Percentiles rank a stretch among this genome's conserved stretches.
Evolutionary conservation across 1,140 invertebrate genomes (phyloP).

Genomic region (Drosophila melanogaster): Release_6_plus_ISO1_MT NT_033779.5:14968501-14969000

Average conservation of each 20-base stretch:
- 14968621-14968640: not conserved
- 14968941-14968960: conserved; percentile 65
- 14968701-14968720: conserved; percentile 1
- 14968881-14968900: conserved; percentile 58
- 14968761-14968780: conserved; percentile 11
- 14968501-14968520: not conserved
- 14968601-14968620: conserved; percentile 12
- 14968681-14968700: conserved; percentile 8
- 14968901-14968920: conserved; percentile 79
- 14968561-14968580: conserved; percentile 15
- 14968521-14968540: not conserved
- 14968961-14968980: conserved; percentile 74
- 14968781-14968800: conserved; percentile 11
- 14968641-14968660: conserved; percentile 13
- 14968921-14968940: conserved; percentile 78
- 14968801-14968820: conserved; percentile 39
- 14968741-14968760: conserved; percentile 52
- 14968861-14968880: conserved; percentile 57
- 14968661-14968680: conserved; percentile 33
- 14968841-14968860: conserved; percentile 43
- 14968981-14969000: conserved; percentile 22
- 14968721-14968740: conserved; percentile 46
- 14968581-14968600: conserved; percentile 25
- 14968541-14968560: not conserved
- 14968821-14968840: conserved; percentile 29